phyloP scores from a whole-genome alignment of 2,797 vertebrate species.

The Myotis pilosus region DNA sequence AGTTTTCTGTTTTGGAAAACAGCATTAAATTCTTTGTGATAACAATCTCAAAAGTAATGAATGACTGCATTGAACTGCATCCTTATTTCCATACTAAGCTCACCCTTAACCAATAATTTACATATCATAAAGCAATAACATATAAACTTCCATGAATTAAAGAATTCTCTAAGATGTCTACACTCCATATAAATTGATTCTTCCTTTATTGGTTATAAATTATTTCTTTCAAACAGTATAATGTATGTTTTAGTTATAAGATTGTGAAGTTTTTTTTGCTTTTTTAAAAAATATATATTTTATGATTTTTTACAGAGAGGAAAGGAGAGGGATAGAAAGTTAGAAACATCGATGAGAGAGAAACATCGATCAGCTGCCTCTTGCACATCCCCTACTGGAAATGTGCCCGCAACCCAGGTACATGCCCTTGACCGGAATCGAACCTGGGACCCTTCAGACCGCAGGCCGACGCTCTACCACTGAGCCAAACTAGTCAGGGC shows the following conservation, averaged over 20 bases:
- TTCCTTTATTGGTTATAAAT: neutral
- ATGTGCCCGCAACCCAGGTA: too few relatives aligned
- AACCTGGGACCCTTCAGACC: too few relatives aligned
- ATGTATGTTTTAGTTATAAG: neutral
- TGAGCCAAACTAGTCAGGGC: too few relatives aligned
- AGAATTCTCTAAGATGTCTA: conserved; percentile 1
- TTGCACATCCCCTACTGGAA: too few relatives aligned
- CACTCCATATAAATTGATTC: neutral
- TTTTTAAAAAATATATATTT: too few relatives aligned
- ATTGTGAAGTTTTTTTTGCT: neutral
- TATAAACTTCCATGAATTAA: neutral
- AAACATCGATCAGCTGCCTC: too few relatives aligned
- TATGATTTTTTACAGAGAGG: too few relatives aligned
- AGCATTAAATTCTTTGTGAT: neutral
- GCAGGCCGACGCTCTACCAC: too few relatives aligned
- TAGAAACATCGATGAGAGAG: too few relatives aligned
- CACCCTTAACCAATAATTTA: neutral
- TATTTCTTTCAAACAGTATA: conserved; percentile 12
- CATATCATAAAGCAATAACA: neutral
- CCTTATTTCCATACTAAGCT: conserved; percentile 14
- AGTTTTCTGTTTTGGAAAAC: neutral
- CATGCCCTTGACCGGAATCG: too few relatives aligned
- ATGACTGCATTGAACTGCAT: neutral
- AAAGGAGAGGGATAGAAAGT: too few relatives aligned
- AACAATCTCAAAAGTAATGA: neutral